phyloP scores from a whole-genome alignment of 2,888 invertebrate species.

The Taphrorychus bicolor region DNA sequence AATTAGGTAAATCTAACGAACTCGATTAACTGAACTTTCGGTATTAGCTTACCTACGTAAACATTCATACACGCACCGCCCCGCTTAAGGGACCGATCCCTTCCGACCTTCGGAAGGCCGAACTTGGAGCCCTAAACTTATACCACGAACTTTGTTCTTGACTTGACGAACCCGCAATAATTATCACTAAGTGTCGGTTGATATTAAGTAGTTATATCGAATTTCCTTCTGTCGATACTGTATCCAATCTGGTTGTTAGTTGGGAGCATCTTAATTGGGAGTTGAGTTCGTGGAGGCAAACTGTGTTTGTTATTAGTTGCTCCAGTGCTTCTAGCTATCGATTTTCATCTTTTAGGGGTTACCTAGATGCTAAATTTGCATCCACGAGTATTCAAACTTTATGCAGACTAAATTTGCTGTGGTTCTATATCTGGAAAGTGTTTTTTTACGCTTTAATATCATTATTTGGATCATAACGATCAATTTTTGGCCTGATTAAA shows the following conservation, averaged over 20 bases:
- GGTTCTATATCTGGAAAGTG: no score
- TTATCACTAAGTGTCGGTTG: constrained; percentile 31
- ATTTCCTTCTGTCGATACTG: constrained; percentile 22
- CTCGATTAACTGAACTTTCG: constrained; percentile 8
- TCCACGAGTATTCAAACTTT: no score
- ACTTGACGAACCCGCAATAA: constrained; percentile 24
- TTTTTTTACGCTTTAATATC: no score
- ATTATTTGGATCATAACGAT: no score
- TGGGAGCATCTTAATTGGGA: constrained; percentile 26
- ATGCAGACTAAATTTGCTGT: no score
- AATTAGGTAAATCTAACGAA: background rate
- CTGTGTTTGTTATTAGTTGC: background rate
- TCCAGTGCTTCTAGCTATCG: background rate
- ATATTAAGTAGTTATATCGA: constrained; percentile 34
- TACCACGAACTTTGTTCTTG: constrained; percentile 23
- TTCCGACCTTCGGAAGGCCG: constrained; percentile 20
- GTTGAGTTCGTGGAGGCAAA: background rate
- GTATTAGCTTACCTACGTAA: constrained; percentile 19
- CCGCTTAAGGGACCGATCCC: constrained; percentile 15
- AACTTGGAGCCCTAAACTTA: constrained; percentile 24
- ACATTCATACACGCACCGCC: constrained; percentile 21
- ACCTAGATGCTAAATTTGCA: background rate
- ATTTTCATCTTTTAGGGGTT: background rate
- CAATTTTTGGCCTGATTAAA: no score
- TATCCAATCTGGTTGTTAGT: constrained; percentile 22